Evolutionary conservation across 2,113 vertebrate species (phyloP).

Genomic region (Microcebus murinus): DNA sequence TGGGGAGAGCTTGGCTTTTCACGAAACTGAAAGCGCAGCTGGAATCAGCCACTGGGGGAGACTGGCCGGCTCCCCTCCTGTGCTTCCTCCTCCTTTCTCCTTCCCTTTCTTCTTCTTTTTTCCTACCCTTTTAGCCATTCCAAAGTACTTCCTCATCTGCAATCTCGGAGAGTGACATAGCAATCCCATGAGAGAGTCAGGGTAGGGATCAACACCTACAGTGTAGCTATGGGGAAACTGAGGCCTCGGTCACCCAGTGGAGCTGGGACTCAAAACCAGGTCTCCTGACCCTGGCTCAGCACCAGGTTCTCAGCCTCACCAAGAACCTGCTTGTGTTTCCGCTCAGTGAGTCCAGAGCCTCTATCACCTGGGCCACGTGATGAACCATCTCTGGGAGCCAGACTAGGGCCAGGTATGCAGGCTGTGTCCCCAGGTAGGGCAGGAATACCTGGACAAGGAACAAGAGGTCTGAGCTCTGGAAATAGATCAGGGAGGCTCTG

Average conservation of each 20-base stretch:
- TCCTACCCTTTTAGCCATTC: not conserved
- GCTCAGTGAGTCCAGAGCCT: not conserved
- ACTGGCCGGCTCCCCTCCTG: not conserved
- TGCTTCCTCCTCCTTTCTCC: not conserved
- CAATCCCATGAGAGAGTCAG: not conserved
- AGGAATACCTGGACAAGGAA: not conserved
- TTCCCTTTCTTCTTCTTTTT: not conserved
- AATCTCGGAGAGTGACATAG: not conserved
- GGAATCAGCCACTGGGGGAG: not conserved
- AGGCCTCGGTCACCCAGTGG: not conserved
- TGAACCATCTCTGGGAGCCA: not conserved
- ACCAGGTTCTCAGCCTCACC: not conserved
- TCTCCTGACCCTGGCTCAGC: not conserved
- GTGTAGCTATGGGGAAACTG: not conserved
- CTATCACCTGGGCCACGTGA: not conserved
- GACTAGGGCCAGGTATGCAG: not conserved
- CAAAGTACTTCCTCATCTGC: not conserved
- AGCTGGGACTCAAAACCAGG: not conserved
- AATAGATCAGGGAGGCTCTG: not conserved
- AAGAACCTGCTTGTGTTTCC: not conserved
- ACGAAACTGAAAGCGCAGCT: not conserved
- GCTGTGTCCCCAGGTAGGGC: accelerated
- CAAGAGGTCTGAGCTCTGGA: not conserved
- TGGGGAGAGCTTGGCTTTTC: not conserved
- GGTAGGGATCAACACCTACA: not conserved